Evolutionary conservation across 2,888 invertebrate species (phyloP).

Genomic region (Acleris holmiana): DNA sequence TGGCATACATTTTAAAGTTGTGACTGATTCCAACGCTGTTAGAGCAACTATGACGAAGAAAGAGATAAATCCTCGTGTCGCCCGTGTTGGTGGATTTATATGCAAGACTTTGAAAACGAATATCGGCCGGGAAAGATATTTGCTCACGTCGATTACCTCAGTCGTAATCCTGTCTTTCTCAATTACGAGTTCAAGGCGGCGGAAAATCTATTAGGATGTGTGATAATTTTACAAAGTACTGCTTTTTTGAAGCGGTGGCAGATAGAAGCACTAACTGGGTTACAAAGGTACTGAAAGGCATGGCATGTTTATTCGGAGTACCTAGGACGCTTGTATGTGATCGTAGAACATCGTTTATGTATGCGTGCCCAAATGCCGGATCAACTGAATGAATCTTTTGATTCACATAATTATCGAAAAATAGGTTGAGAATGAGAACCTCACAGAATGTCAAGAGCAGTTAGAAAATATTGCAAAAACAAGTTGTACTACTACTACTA

Average conservation of each 20-base stretch:
- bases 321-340: background rate
- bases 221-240: constrained; percentile 3
- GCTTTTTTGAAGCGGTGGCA: background rate
- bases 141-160: constrained; percentile 2
- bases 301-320: background rate
- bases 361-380: no score
- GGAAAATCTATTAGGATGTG: background rate
- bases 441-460: no score
- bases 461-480: no score
- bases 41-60: no score
- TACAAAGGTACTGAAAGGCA: no score
- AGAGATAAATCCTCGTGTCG: background rate
- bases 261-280: background rate
- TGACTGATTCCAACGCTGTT: no score
- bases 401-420: no score
- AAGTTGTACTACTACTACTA: no score
- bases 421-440: no score
- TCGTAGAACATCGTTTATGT: background rate
- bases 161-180: constrained; percentile 1
- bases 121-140: background rate
- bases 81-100: constrained; percentile 3
- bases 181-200: background rate
- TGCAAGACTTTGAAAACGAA: constrained; percentile 2
- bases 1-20: no score
- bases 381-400: no score